phyloP scores from a whole-genome alignment of 2,888 invertebrate genomes.

The Geotrupes spiniger region DNA sequence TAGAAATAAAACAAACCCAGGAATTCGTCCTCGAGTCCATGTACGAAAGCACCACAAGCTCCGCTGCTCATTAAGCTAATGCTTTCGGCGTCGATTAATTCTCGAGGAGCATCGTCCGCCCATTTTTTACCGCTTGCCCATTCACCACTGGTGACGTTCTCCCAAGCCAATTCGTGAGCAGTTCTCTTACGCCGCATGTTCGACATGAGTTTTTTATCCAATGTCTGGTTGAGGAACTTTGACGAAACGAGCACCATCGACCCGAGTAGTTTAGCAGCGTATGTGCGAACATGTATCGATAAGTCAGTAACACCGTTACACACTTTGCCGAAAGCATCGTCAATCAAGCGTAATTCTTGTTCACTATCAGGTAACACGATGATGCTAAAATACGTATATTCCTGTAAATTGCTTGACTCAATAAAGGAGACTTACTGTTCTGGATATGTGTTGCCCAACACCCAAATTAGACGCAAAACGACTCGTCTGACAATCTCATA shows the following conservation, averaged over 20 bases:
- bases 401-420: constrained; percentile 2
- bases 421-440: constrained; percentile 63
- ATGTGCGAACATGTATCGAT: constrained; percentile 81
- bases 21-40: constrained; percentile 97
- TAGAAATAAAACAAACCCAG: constrained; percentile 59
- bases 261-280: constrained; percentile 83
- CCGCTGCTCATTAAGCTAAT: constrained; percentile 85
- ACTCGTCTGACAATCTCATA: constrained; percentile 90
- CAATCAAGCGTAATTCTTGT: constrained; percentile 84
- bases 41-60: constrained; percentile 97
- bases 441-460: constrained; percentile 81
- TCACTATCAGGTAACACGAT: constrained; percentile 70
- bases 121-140: constrained; percentile 92
- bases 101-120: constrained; percentile 79
- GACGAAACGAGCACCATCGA: constrained; percentile 83
- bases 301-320: constrained; percentile 92
- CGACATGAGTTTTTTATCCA: constrained; percentile 97
- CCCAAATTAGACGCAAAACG: constrained; percentile 81
- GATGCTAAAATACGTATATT: constrained; percentile 52
- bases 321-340: constrained; percentile 94
- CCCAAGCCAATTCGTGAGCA: constrained; percentile 82
- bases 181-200: constrained; percentile 78
- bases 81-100: constrained; percentile 69
- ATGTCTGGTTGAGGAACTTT: constrained; percentile 88
- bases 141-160: constrained; percentile 79